Conservation (phyloP, 64 coral and sea anemone genomes). For the Pocillopora verrucosa region DNA sequence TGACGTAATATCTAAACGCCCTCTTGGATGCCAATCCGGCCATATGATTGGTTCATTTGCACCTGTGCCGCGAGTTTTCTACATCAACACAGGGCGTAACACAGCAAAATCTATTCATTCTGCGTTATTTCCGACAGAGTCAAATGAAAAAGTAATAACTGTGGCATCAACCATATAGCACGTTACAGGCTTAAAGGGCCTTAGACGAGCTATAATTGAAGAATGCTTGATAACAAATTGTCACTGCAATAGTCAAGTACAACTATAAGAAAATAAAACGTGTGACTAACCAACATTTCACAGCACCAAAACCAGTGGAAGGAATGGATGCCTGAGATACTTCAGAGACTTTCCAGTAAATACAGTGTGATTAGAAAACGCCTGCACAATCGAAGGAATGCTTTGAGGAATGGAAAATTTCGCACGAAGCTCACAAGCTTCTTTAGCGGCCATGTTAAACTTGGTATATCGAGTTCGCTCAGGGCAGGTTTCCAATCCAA, state of each 20-base stretch:
- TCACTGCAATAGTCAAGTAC: not conserved
- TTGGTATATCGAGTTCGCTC: constrained; percentile 28
- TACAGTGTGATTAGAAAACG: constrained; percentile 77
- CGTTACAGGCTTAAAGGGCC: too few relatives aligned
- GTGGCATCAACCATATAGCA: too few relatives aligned
- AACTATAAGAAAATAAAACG: not conserved
- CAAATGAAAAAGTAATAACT: too few relatives aligned
- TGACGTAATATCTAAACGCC: too few relatives aligned
- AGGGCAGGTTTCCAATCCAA: constrained; percentile 47
- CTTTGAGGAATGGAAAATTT: constrained; percentile 43
- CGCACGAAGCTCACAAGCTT: constrained; percentile 44
- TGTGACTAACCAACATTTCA: not conserved
- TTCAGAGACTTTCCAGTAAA: constrained; percentile 71
- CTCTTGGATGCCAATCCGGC: too few relatives aligned
- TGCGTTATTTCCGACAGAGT: too few relatives aligned
- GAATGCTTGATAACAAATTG: not conserved
- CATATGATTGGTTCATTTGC: too few relatives aligned
- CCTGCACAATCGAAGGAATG: constrained; percentile 41
- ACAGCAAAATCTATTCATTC: too few relatives aligned
- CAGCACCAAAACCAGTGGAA: constrained; percentile 63
- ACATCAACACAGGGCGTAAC: too few relatives aligned
- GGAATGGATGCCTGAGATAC: constrained; percentile 63
- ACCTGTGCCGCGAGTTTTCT: too few relatives aligned
- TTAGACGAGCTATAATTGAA: too few relatives aligned
- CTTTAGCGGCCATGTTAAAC: constrained; percentile 51